These are phyloP conservation scores for Mobula hypostoma DNA, from an alignment of 2,113 vertebrate genomes.

Conservation along the genomic window DNA sequence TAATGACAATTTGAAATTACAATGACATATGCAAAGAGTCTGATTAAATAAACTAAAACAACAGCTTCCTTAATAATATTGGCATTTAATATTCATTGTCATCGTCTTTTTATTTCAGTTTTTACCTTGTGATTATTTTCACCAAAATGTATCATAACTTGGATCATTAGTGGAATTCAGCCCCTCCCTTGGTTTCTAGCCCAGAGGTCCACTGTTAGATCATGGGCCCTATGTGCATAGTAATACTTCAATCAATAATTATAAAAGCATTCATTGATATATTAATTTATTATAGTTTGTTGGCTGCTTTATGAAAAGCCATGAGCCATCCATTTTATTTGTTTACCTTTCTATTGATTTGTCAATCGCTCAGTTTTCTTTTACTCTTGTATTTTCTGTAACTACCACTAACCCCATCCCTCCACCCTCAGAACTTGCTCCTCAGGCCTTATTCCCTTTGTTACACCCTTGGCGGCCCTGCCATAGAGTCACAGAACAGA, in stretches of 20 bases:
- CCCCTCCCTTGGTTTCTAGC: slow-evolving; percentile 56
- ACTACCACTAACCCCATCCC: not conserved
- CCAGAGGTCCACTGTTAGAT: slow-evolving; percentile 43
- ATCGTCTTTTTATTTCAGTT: slow-evolving; percentile 53
- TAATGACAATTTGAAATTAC: not conserved
- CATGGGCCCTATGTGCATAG: slow-evolving; percentile 41
- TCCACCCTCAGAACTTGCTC: not conserved
- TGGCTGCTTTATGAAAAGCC: not conserved
- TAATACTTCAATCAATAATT: not conserved
- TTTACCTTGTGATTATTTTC: slow-evolving; percentile 58
- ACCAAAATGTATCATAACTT: slow-evolving; percentile 62
- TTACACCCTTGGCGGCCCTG: not conserved
- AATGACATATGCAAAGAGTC: slow-evolving; percentile 40
- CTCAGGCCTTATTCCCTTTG: no score
- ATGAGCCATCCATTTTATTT: not conserved
- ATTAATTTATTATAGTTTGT: not conserved
- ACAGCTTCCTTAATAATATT: slow-evolving; percentile 56
- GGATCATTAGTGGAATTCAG: slow-evolving; percentile 66
- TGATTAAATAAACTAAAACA: slow-evolving; percentile 55
- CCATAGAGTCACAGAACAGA: not conserved
- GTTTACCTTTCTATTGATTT: not conserved
- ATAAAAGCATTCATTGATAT: not conserved
- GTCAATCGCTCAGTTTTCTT: not conserved
- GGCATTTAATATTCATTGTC: slow-evolving; percentile 53
- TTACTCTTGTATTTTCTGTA: not conserved